Evolutionary conservation across 1,140 invertebrate species (phyloP).

Genomic region (Scaptomyza graminum): DNA sequence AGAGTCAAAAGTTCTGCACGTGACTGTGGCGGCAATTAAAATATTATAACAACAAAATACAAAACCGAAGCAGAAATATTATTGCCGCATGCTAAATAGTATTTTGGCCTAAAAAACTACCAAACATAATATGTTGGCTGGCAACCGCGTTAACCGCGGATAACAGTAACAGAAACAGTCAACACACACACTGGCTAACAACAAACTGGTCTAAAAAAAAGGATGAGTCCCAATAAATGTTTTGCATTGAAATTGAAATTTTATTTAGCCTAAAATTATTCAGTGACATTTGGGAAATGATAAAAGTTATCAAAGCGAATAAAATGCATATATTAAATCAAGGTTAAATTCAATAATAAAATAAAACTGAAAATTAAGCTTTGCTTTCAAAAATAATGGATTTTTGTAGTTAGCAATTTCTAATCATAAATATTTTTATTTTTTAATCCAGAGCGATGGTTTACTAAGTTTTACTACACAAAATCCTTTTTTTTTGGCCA

Average conservation of each 20-base stretch:
- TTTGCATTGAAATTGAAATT: constrained; percentile 20
- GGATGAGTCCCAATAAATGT: not conserved
- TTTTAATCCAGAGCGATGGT: too few relatives aligned
- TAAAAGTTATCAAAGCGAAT: too few relatives aligned
- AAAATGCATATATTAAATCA: too few relatives aligned
- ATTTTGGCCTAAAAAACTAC: constrained; percentile 48
- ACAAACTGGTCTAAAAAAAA: not conserved
- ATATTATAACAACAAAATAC: constrained; percentile 78
- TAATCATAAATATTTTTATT: too few relatives aligned
- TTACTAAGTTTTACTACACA: too few relatives aligned
- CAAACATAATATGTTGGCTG: constrained; percentile 58
- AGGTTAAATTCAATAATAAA: too few relatives aligned
- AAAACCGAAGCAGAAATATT: constrained; percentile 48
- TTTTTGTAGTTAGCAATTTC: too few relatives aligned
- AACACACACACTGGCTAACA: constrained; percentile 6
- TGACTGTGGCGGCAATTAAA: constrained; percentile 69
- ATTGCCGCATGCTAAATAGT: constrained; percentile 25
- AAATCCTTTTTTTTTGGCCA: not conserved
- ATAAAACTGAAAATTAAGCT: too few relatives aligned
- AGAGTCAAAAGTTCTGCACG: constrained; percentile 56
- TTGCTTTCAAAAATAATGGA: too few relatives aligned
- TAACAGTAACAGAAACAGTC: constrained; percentile 41
- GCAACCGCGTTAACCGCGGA: constrained; percentile 61
- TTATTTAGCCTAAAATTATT: not conserved
- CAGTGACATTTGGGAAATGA: too few relatives aligned